phyloP scores from a whole-genome alignment of 2,113 vertebrate species.

The Nyctereutes procyonoides region DNA sequence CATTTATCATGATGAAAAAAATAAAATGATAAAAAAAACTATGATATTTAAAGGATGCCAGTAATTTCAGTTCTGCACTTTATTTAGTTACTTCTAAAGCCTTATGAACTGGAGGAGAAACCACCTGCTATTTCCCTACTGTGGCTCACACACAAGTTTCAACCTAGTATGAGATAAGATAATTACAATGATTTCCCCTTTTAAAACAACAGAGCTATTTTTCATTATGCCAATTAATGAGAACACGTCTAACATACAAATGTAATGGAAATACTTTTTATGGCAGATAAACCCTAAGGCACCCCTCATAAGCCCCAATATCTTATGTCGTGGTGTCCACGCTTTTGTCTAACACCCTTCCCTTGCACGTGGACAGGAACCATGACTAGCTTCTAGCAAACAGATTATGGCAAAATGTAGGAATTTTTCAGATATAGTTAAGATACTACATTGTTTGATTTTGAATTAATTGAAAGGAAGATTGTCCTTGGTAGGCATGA shows the following conservation, averaged over 20 bases:
- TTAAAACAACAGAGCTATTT: not conserved
- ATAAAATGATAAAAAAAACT: not conserved
- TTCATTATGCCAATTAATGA: not conserved
- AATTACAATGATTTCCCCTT: not conserved
- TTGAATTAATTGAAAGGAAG: not conserved
- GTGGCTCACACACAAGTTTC: not conserved
- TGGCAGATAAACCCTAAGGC: not conserved
- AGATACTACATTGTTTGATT: not conserved
- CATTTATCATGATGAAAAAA: not conserved
- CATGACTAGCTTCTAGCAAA: not conserved
- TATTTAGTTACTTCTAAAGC: slow-evolving; percentile 25
- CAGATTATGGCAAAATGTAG: not conserved
- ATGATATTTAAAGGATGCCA: not conserved
- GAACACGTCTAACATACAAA: not conserved
- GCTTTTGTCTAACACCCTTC: not conserved
- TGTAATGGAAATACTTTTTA: not conserved
- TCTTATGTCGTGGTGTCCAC: not conserved
- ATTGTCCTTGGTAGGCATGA: not conserved
- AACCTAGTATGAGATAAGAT: not conserved
- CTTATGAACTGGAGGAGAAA: not conserved
- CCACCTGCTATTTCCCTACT: not conserved
- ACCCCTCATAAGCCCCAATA: not conserved
- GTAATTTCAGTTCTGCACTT: not conserved
- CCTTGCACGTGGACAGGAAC: not conserved
- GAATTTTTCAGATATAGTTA: not conserved